Conservation (phyloP, 2,797 vertebrate species). For the Hippoglossus hippoglossus region DNA sequence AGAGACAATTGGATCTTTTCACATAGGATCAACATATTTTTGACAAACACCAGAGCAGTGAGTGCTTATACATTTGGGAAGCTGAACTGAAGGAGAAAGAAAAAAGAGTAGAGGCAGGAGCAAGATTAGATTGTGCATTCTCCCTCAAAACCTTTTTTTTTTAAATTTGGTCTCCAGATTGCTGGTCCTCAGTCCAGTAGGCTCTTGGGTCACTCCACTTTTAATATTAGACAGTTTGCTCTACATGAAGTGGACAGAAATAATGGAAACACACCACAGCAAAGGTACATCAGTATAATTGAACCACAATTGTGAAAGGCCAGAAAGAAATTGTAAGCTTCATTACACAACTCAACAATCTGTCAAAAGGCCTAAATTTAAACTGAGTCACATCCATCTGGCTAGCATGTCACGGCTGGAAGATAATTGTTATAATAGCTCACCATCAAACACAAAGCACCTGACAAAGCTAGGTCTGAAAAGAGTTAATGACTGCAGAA, state of each 20-base stretch:
- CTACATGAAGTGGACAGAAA: slow-evolving; percentile 39
- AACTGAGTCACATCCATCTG: too few species aligned
- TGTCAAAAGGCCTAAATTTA: too few species aligned
- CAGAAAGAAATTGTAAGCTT: neutral
- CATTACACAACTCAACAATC: neutral
- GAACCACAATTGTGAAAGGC: neutral
- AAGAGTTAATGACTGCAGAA: too few species aligned
- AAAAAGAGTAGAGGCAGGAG: slow-evolving; percentile 2
- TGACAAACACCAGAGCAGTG: slow-evolving; percentile 66
- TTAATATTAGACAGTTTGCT: neutral
- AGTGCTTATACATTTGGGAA: slow-evolving; percentile 54
- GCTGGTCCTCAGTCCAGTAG: neutral
- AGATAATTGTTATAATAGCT: too few species aligned
- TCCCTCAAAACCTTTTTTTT: neutral
- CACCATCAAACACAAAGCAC: too few species aligned
- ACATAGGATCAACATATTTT: slow-evolving; percentile 47
- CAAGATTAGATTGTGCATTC: neutral
- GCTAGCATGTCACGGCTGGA: too few species aligned
- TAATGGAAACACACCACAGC: slow-evolving; percentile 12
- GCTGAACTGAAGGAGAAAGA: slow-evolving; percentile 15
- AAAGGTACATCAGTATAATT: neutral
- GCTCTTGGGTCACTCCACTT: neutral
- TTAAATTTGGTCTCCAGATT: slow-evolving; percentile 6
- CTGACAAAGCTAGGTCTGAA: too few species aligned
- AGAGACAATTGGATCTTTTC: slow-evolving; percentile 53